These are phyloP conservation scores for Latrodectus hesperus DNA, from an alignment of 2,888 invertebrate species.

Conservation along the genomic window DNA sequence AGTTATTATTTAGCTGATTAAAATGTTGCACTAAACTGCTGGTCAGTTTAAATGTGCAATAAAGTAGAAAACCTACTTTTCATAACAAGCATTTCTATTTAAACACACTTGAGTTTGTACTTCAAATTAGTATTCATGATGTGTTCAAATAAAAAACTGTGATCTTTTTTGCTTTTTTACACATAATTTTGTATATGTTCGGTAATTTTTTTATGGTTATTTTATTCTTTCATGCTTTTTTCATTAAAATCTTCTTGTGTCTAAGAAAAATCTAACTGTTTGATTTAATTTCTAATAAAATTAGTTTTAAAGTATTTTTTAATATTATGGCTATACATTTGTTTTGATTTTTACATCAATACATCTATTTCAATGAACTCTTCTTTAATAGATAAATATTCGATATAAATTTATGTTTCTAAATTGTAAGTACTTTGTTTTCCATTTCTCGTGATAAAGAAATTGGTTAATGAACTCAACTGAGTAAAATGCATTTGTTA, in stretches of 20 bases:
- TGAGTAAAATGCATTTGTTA: too few relatives aligned
- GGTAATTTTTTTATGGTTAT: not conserved
- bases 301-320: not conserved
- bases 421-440: too few relatives aligned
- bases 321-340: not conserved
- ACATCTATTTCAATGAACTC: too few relatives aligned
- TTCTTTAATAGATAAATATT: too few relatives aligned
- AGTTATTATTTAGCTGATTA: constrained; percentile 47
- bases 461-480: too few relatives aligned
- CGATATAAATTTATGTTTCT: too few relatives aligned
- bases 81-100: constrained; percentile 23
- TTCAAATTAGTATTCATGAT: constrained; percentile 46
- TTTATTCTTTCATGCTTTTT: not conserved
- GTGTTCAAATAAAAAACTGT: constrained; percentile 60
- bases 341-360: too few relatives aligned
- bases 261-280: not conserved
- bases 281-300: not conserved
- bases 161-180: constrained; percentile 51
- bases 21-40: constrained; percentile 50
- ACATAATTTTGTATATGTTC: constrained; percentile 17
- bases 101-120: constrained; percentile 59
- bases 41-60: constrained; percentile 59
- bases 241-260: not conserved
- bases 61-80: not conserved
- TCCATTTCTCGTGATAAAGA: too few relatives aligned